Conservation (phyloP, 1,140 invertebrate genomes). For the Drosophila yakuba region DNA sequence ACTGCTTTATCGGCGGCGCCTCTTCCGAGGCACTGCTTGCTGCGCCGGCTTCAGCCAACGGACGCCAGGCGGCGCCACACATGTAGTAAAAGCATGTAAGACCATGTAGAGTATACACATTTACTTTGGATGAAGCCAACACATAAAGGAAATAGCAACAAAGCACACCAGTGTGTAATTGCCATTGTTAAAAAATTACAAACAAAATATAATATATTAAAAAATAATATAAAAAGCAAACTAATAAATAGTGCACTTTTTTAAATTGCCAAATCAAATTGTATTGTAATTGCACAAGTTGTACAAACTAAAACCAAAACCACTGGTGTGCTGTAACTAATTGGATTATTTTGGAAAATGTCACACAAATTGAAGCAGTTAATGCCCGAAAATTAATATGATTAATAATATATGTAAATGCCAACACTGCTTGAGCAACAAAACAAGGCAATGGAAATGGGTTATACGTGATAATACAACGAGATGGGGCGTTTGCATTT, state of each 20-base stretch:
- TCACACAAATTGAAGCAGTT: background rate
- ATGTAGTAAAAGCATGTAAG: slow-evolving; percentile 19
- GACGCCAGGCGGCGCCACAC: slow-evolving; percentile 25
- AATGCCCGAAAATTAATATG: background rate
- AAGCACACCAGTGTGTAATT: slow-evolving; percentile 1
- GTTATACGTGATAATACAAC: background rate
- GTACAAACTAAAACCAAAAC: background rate
- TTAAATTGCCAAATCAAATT: no score
- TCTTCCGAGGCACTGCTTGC: background rate
- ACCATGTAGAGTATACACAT: slow-evolving; percentile 1
- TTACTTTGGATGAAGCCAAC: slow-evolving; percentile 4
- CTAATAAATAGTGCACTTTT: no score
- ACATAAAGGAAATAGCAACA: background rate
- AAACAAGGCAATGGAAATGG: slow-evolving; percentile 15
- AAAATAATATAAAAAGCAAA: background rate
- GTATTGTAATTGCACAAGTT: no score
- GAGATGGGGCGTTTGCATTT: slow-evolving; percentile 9
- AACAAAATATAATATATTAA: no score
- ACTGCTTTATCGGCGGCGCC: slow-evolving; percentile 13
- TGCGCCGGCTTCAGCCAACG: background rate
- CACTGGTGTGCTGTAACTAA: slow-evolving; percentile 7
- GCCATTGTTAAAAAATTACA: background rate
- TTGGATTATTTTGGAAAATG: background rate
- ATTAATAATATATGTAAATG: background rate
- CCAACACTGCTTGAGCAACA: slow-evolving; percentile 22